phyloP scores from a whole-genome alignment of 2,888 invertebrate species.

The Eupsilia transversa region DNA sequence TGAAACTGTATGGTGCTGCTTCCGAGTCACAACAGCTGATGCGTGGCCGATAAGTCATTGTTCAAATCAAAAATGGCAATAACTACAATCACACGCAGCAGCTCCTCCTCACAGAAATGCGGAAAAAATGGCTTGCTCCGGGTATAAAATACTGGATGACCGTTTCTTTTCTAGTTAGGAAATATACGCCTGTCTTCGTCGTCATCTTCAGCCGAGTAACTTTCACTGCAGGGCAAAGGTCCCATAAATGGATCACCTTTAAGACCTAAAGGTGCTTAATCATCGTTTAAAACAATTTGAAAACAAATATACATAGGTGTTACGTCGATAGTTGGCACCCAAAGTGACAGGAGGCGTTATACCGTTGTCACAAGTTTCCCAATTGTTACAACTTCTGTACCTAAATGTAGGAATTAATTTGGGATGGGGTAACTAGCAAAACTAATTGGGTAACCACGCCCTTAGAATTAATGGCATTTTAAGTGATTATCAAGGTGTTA shows the following conservation, averaged over 20 bases:
- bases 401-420: slow-evolving; percentile 53
- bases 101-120: background rate
- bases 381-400: slow-evolving; percentile 52
- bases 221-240: background rate
- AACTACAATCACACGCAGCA: background rate
- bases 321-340: slow-evolving; percentile 38
- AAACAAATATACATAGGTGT: slow-evolving; percentile 10
- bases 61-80: background rate
- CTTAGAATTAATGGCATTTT: slow-evolving; percentile 22
- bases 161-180: background rate
- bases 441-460: slow-evolving; percentile 49
- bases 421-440: slow-evolving; percentile 32
- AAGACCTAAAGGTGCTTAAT: background rate
- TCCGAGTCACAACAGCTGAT: background rate
- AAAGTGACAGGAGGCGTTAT: slow-evolving; percentile 51
- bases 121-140: background rate
- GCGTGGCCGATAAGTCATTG: background rate
- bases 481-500: slow-evolving; percentile 8
- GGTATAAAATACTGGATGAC: background rate
- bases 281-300: slow-evolving; percentile 8
- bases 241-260: background rate
- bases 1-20: background rate
- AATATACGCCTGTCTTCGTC: background rate
- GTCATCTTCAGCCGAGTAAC: background rate
- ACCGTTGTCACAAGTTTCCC: slow-evolving; percentile 47